A percentile compares a stretch with the other conserved stretches of the same genome.
These are phyloP conservation scores for Pomacea canaliculata DNA, from an alignment of 2,888 invertebrate genomes.

Conservation along the genomic window DNA sequence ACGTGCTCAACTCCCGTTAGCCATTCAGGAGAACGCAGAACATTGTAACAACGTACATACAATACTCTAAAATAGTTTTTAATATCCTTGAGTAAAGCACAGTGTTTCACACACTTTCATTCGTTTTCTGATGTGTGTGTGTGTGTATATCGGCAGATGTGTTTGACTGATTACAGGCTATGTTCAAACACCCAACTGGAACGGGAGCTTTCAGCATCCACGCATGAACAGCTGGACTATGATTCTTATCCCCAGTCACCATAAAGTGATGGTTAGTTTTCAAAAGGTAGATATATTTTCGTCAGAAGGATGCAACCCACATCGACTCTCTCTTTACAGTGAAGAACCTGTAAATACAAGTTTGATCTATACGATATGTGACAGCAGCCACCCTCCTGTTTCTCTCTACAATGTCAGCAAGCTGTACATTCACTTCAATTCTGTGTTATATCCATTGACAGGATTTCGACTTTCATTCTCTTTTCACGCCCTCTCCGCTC, in stretches of 20 bases:
- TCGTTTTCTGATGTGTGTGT: too few relatives aligned
- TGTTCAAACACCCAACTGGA: conserved; percentile 16
- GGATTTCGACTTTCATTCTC: conserved; percentile 17
- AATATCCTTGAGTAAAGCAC: too few relatives aligned
- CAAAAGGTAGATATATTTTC: too few relatives aligned
- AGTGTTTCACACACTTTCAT: too few relatives aligned
- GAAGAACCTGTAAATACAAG: background rate
- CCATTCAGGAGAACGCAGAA: too few relatives aligned
- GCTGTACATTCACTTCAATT: background rate
- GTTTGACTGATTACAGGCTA: background rate
- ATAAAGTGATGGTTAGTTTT: background rate
- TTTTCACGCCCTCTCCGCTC: background rate
- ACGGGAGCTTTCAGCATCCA: conserved; percentile 8
- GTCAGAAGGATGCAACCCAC: too few relatives aligned
- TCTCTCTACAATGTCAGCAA: background rate
- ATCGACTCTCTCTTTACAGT: too few relatives aligned
- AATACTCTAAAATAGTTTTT: too few relatives aligned
- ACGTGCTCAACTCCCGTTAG: too few relatives aligned
- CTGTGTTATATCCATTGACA: background rate
- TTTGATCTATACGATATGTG: conserved; percentile 5
- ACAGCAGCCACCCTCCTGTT: background rate
- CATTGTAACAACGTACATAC: too few relatives aligned
- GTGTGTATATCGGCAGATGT: too few relatives aligned
- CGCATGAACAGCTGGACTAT: conserved; percentile 5
- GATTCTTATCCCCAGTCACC: background rate